Evolutionary conservation across 2,888 invertebrate genomes (phyloP).

Genomic region (Spodoptera picta): DNA sequence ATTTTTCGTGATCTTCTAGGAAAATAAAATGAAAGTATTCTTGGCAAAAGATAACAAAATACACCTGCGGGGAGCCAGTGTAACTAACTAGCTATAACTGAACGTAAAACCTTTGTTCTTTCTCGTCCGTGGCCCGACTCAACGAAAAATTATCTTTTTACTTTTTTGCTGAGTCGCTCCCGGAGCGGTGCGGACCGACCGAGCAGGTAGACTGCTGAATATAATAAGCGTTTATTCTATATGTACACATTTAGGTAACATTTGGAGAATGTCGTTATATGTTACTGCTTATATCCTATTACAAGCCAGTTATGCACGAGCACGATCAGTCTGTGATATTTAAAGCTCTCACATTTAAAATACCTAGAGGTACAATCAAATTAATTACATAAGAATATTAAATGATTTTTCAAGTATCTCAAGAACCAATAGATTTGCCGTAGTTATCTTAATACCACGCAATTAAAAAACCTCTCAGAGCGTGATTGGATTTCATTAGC

Average conservation of each 20-base stretch:
- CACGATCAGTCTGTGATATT: slow-evolving; percentile 8
- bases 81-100: slow-evolving; percentile 84
- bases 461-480: slow-evolving; percentile 48
- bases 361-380: slow-evolving; percentile 11
- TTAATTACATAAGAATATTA: slow-evolving; percentile 28
- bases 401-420: slow-evolving; percentile 32
- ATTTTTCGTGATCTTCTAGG: slow-evolving; percentile 61
- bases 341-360: slow-evolving; percentile 19
- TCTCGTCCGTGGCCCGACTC: slow-evolving; percentile 76
- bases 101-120: slow-evolving; percentile 84
- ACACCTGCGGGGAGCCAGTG: slow-evolving; percentile 81
- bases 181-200: slow-evolving; percentile 71
- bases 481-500: slow-evolving; percentile 51
- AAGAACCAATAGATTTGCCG: slow-evolving; percentile 33
- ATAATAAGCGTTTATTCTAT: slow-evolving; percentile 74
- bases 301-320: slow-evolving; percentile 18
- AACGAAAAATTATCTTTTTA: slow-evolving; percentile 86
- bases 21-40: slow-evolving; percentile 78
- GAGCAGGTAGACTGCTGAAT: slow-evolving; percentile 82
- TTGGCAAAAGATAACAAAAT: slow-evolving; percentile 81
- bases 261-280: slow-evolving; percentile 54
- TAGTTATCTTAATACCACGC: slow-evolving; percentile 34
- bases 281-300: slow-evolving; percentile 25
- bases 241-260: slow-evolving; percentile 58
- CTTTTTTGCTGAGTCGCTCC: slow-evolving; percentile 82